phyloP scores from a whole-genome alignment of 2,888 invertebrate species.

The Lepetodrilus schrolli region DNA sequence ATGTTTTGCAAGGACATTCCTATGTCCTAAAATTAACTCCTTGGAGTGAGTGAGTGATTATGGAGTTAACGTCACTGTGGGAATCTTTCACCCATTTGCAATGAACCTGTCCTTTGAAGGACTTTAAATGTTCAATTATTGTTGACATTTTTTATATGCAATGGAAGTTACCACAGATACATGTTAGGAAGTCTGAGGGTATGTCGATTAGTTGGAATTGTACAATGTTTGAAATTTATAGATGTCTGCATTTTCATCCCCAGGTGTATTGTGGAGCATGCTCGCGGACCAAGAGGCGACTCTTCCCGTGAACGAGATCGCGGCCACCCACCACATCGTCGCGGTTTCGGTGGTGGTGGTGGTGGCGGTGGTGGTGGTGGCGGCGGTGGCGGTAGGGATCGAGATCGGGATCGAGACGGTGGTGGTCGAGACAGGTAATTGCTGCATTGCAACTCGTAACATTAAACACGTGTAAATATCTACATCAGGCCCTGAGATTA shows the following conservation, averaged over 20 bases:
- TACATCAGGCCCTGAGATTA: neutral
- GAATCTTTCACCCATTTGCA: no score
- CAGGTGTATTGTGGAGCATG: conserved; percentile 89
- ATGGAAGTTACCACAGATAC: no score
- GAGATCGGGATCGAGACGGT: neutral
- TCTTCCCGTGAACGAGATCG: conserved; percentile 63
- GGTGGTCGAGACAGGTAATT: neutral
- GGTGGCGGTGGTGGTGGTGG: neutral
- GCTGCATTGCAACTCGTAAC: neutral
- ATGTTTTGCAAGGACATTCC: no score
- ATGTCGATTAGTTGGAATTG: neutral
- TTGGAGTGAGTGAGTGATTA: no score
- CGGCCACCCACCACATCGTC: neutral
- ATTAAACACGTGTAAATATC: neutral
- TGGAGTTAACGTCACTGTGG: no score
- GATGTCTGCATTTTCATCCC: conserved; percentile 48
- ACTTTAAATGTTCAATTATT: no score
- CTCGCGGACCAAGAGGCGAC: conserved; percentile 80
- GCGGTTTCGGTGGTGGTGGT: conserved; percentile 18
- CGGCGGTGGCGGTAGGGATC: neutral
- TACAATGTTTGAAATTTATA: neutral
- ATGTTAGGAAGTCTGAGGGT: no score
- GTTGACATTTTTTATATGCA: no score
- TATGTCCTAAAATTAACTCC: no score
- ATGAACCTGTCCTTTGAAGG: no score